Percentiles rank a stretch among this genome's conserved stretches.
These are phyloP conservation scores for Pseudomugil gertrudae DNA, from an alignment of 2,797 vertebrate species.

Conservation along the genomic window DNA sequence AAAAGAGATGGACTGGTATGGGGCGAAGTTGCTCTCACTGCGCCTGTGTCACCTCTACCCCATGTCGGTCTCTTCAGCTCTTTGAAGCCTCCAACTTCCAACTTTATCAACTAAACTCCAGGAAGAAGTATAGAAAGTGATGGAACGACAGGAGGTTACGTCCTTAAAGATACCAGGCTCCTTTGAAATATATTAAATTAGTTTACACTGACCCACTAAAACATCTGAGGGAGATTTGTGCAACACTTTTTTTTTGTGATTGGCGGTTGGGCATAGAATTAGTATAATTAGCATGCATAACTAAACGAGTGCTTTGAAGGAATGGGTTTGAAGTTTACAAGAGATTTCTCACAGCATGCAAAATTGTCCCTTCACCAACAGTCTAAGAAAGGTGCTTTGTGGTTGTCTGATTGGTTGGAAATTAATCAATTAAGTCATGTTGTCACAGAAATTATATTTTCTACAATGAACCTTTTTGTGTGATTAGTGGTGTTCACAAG, in stretches of 20 bases:
- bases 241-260: slow-evolving; percentile 36
- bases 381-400: slow-evolving; percentile 48
- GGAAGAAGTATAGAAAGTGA: slow-evolving; percentile 71
- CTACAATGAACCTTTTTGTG: slow-evolving; percentile 55
- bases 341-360: background rate
- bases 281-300: slow-evolving; percentile 71
- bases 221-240: slow-evolving; percentile 70
- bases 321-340: slow-evolving; percentile 34
- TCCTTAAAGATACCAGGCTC: slow-evolving; percentile 54
- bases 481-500: background rate
- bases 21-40: slow-evolving; percentile 54
- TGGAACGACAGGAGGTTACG: slow-evolving; percentile 57
- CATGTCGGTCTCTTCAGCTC: slow-evolving; percentile 55
- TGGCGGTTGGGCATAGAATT: slow-evolving; percentile 50
- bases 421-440: slow-evolving; percentile 45
- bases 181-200: slow-evolving; percentile 71
- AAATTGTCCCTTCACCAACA: slow-evolving; percentile 32
- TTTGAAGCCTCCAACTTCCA: slow-evolving; percentile 75
- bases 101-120: slow-evolving; percentile 66
- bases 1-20: slow-evolving; percentile 48
- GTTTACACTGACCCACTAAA: slow-evolving; percentile 67
- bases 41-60: slow-evolving; percentile 63
- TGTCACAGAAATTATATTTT: slow-evolving; percentile 32
- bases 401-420: slow-evolving; percentile 40
- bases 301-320: slow-evolving; percentile 72